Percentiles rank a stretch among this genome's conserved stretches.
Conservation (phyloP, 2,797 vertebrate genomes). For the Pangasius macronema region DNA sequence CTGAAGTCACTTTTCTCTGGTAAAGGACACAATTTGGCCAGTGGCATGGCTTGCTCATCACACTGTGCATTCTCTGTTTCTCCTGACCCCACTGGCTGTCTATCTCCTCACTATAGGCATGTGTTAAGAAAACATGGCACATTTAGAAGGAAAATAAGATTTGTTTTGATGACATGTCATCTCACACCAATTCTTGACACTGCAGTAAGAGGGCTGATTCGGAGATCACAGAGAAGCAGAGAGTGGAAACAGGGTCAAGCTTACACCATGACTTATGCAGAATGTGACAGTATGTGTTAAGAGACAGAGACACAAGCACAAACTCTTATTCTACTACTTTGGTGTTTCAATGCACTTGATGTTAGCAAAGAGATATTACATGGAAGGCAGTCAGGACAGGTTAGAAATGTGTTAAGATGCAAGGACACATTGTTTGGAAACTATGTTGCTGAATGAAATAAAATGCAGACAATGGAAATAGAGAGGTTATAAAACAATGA, state of each 20-base stretch:
- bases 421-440: conserved; percentile 29
- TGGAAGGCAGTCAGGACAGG: conserved; percentile 33
- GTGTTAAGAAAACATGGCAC: conserved; percentile 4
- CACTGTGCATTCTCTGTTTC: conserved; percentile 45
- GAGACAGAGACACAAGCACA: conserved; percentile 67
- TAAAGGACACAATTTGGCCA: conserved; percentile 43
- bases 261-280: conserved; percentile 55
- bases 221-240: conserved; percentile 52
- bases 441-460: conserved; percentile 32
- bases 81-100: conserved; percentile 32
- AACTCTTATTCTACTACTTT: conserved; percentile 33
- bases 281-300: conserved; percentile 49
- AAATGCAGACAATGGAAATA: conserved; percentile 28
- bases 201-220: neutral
- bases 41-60: conserved; percentile 30
- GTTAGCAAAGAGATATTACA: conserved; percentile 38
- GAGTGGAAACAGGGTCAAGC: conserved; percentile 43
- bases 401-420: conserved; percentile 37
- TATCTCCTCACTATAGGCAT: conserved; percentile 27
- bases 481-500: conserved; percentile 8
- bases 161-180: conserved; percentile 33
- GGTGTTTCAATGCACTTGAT: conserved; percentile 12
- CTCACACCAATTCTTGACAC: conserved; percentile 20
- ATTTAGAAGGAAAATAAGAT: neutral
- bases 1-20: conserved; percentile 29